Evolutionary conservation across 1,140 invertebrate genomes (phyloP).

Genomic region (Rhynchophorus ferrugineus): DNA sequence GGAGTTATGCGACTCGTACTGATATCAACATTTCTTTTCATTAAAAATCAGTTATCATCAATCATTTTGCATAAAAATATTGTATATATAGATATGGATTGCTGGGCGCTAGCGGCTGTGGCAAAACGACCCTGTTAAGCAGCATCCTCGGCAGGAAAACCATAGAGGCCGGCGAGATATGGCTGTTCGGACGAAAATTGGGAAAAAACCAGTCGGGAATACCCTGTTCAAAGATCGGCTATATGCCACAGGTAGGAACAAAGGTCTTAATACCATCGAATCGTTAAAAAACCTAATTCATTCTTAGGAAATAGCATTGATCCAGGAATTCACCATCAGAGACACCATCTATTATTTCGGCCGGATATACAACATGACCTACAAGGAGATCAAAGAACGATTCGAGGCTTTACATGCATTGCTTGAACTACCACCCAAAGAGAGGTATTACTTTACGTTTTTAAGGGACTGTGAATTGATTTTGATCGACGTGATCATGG

Average conservation of each 20-base stretch:
- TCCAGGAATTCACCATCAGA: conserved; percentile 76
- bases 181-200: conserved; percentile 69
- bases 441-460: too few relatives aligned
- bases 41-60: too few relatives aligned
- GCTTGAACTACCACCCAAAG: conserved; percentile 61
- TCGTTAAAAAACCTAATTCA: neutral
- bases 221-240: conserved; percentile 68
- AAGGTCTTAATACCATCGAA: neutral
- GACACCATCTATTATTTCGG: conserved; percentile 87
- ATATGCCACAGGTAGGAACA: conserved; percentile 73
- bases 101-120: conserved; percentile 76
- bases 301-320: conserved; percentile 73
- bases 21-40: too few relatives aligned
- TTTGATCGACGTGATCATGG: too few relatives aligned
- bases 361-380: conserved; percentile 71
- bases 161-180: conserved; percentile 67
- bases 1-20: too few relatives aligned
- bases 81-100: conserved; percentile 81
- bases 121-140: conserved; percentile 77
- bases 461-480: too few relatives aligned
- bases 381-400: conserved; percentile 55
- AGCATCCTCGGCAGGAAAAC: conserved; percentile 73
- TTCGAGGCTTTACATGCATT: conserved; percentile 62
- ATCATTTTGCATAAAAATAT: too few relatives aligned
- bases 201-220: conserved; percentile 65